phyloP scores from a whole-genome alignment of 2,113 vertebrate species.

The Sakesphorus luctuosus region DNA sequence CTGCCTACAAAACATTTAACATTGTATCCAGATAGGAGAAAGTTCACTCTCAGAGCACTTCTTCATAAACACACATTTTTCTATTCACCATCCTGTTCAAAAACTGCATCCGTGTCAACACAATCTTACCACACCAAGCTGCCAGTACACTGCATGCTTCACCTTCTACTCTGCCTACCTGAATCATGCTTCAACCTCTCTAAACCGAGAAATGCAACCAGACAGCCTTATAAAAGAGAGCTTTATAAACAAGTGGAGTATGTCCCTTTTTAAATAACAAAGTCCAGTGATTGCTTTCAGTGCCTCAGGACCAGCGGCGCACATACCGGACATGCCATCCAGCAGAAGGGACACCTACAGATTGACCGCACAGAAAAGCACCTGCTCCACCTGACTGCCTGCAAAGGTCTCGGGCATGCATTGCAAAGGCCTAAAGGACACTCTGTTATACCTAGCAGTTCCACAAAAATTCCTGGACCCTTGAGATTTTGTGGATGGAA shows the following conservation, averaged over 20 bases:
- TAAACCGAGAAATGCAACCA: slow-evolving; percentile 50
- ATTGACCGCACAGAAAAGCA: slow-evolving; percentile 15
- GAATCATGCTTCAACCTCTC: slow-evolving; percentile 53
- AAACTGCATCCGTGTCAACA: neutral
- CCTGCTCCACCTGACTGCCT: slow-evolving; percentile 22
- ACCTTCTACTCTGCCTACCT: slow-evolving; percentile 27
- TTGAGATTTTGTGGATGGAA: slow-evolving; percentile 63
- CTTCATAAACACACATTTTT: neutral
- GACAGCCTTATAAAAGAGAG: slow-evolving; percentile 83
- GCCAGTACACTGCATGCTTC: neutral
- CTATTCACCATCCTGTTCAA: neutral
- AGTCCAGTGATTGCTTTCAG: slow-evolving; percentile 59
- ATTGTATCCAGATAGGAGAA: neutral
- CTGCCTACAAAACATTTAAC: neutral
- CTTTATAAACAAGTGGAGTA: slow-evolving; percentile 87
- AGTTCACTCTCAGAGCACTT: neutral
- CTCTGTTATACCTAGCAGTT: neutral
- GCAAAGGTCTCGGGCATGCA: slow-evolving; percentile 41
- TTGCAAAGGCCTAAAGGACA: slow-evolving; percentile 28
- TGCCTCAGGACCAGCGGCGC: slow-evolving; percentile 54
- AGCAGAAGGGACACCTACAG: slow-evolving; percentile 40
- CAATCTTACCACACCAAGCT: neutral
- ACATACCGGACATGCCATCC: slow-evolving; percentile 17
- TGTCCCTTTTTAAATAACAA: slow-evolving; percentile 64
- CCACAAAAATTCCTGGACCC: slow-evolving; percentile 22